Base-by-base conservation (phyloP, 92 coral and sea anemone genomes). In the Porites rus region DNA sequence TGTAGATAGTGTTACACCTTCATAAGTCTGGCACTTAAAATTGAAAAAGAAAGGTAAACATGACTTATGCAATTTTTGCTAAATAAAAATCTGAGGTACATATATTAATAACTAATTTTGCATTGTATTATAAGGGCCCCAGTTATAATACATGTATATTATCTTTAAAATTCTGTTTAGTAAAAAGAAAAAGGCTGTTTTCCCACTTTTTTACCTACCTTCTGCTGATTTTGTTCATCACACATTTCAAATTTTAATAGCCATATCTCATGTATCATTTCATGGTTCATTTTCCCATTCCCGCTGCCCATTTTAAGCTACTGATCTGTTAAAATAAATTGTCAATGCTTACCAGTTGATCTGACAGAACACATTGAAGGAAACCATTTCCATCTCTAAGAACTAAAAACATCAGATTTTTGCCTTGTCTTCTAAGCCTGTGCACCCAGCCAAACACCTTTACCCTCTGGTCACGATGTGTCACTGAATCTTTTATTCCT, bases 381-480 rank as follows among this genome's bases (percentile, higher is more conserved):
- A 97, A 95, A n/a, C 99, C 99, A 67, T 91, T 95, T 3, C 99
- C 99, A 92, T 97, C 99, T 87, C 99, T 91, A 17, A 97, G 93
- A 43, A 93, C 99, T 63, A 96, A 81, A 84, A 97, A 97, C 96
- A 95, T 97, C 85, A 97, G 84, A 80, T 91, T 95, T 76, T 93
- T 97, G 6, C 99, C 99, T 90, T 97, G 99, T 73, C 98, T 80
- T 76, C 99, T 90, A 54, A 97, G 88, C 28, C 98, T 80, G 59
- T 97, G 99, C 62, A 95, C 90, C 99, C 99, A 97, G 31, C 97
- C 99, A 79, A 81, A 91, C 72, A 97, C 86, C 79, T 86, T 93
- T 72, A 97, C 96, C n/a, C 99, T 83, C 62, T 84, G 91, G 51
- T 95, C 93, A n/a, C 99, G 98, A 58, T 93, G 86, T 53, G 88